phyloP scores from a whole-genome alignment of 2,888 invertebrate species.

The Ephialtes manifestator region DNA sequence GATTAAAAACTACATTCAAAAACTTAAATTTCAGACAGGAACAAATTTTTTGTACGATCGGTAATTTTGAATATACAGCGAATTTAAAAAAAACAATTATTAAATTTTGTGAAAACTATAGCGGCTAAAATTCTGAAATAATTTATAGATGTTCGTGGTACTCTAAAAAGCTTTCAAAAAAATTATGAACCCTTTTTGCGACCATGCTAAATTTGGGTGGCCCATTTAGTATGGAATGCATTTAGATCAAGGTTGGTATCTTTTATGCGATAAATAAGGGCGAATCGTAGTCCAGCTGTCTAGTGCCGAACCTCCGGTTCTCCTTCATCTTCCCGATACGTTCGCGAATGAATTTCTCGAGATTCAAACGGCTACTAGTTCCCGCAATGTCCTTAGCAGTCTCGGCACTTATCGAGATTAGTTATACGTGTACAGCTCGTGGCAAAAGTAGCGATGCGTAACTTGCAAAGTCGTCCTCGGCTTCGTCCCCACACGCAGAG shows the following conservation, averaged over 20 bases:
- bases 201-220: no score
- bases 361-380: conserved; percentile 7
- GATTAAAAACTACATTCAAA: no score
- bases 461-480: conserved; percentile 38
- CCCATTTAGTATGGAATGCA: no score
- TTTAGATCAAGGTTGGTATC: neutral
- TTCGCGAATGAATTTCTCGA: conserved; percentile 17
- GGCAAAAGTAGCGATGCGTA: conserved; percentile 58
- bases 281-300: neutral
- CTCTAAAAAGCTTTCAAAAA: no score
- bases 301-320: neutral
- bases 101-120: no score
- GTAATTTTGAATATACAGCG: no score
- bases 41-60: no score
- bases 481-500: neutral
- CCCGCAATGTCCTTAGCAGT: conserved; percentile 9
- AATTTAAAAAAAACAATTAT: no score
- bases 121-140: no score
- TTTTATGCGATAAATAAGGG: neutral
- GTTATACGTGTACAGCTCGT: conserved; percentile 19
- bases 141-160: no score
- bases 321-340: conserved; percentile 15
- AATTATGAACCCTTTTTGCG: no score
- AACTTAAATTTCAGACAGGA: no score
- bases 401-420: conserved; percentile 43